Percentiles rank a stretch among this genome's conserved stretches.
Conservation (phyloP, 2,888 invertebrate genomes). For the Gasteruption jaculator region DNA sequence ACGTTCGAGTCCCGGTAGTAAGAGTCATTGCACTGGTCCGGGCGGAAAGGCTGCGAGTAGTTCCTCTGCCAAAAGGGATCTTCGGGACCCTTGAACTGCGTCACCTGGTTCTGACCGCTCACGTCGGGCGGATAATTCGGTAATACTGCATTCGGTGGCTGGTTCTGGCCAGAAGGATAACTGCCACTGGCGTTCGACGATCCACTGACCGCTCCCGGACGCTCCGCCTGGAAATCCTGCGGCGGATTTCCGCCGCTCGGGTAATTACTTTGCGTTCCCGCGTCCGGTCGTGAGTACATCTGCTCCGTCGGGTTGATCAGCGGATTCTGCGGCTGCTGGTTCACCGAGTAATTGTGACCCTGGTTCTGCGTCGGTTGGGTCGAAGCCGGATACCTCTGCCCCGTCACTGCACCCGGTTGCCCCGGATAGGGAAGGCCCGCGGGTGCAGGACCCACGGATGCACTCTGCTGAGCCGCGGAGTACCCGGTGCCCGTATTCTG, state of each 20-base stretch:
- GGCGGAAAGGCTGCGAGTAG: slow-evolving; percentile 42
- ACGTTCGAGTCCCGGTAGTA: slow-evolving; percentile 38
- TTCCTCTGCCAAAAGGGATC: slow-evolving; percentile 49
- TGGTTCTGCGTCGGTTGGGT: slow-evolving; percentile 28
- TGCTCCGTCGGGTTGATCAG: slow-evolving; percentile 31
- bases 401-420: no score
- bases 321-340: slow-evolving; percentile 26
- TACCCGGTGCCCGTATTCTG: slow-evolving; percentile 25
- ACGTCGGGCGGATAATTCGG: slow-evolving; percentile 31
- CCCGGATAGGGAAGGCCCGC: no score
- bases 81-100: slow-evolving; percentile 36
- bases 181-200: slow-evolving; percentile 26
- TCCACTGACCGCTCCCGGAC: slow-evolving; percentile 28
- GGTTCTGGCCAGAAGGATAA: slow-evolving; percentile 29
- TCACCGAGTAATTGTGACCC: slow-evolving; percentile 27
- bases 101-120: slow-evolving; percentile 27
- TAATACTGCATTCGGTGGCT: slow-evolving; percentile 26
- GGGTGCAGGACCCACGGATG: neutral
- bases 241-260: slow-evolving; percentile 22
- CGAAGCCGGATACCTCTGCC: slow-evolving; percentile 22
- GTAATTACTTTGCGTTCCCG: slow-evolving; percentile 32
- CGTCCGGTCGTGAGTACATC: slow-evolving; percentile 32
- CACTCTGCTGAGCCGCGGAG: neutral
- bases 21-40: slow-evolving; percentile 40
- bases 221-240: slow-evolving; percentile 35